Conservation (phyloP, 1,140 invertebrate species). For the Octopus bimaculoides region DNA sequence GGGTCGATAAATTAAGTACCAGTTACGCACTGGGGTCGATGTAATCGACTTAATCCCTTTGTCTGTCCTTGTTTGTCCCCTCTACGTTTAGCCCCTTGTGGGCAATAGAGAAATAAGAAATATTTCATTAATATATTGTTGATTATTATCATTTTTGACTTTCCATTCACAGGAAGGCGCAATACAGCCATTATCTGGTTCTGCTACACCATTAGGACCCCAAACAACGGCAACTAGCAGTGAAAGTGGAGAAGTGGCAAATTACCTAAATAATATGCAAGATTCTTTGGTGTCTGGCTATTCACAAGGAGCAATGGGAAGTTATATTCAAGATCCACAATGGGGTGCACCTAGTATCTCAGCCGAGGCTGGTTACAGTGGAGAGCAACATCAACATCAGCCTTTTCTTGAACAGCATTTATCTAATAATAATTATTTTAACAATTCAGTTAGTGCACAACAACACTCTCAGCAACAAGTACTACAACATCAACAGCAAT, state of each 20-base stretch:
- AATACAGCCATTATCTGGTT: conserved; percentile 48
- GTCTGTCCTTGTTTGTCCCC: no score
- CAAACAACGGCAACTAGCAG: conserved; percentile 41
- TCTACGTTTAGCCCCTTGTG: no score
- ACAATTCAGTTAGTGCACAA: conserved; percentile 19
- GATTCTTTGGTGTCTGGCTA: conserved; percentile 2
- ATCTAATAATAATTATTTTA: conserved; percentile 10
- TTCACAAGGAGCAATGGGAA: conserved; percentile 14
- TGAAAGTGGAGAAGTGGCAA: conserved; percentile 48
- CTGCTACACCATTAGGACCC: conserved; percentile 39
- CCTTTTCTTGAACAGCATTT: conserved; percentile 18
- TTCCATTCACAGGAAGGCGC: conserved; percentile 44
- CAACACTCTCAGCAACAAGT: conserved; percentile 22
- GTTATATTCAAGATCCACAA: conserved; percentile 18
- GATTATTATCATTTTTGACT: no score
- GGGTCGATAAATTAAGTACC: no score
- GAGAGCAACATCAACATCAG: conserved; percentile 26
- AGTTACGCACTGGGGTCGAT: no score
- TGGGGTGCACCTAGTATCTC: no score
- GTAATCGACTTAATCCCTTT: no score
- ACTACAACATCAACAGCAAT: conserved; percentile 21
- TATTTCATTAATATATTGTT: no score
- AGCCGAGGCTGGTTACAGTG: no score
- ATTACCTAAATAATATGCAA: conserved; percentile 25
- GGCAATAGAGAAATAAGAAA: no score